Percentiles rank a stretch among this genome's conserved stretches.
These are phyloP conservation scores for Boleophthalmus pectinirostris DNA, from an alignment of 2,113 vertebrate genomes.

Conservation along the genomic window DNA sequence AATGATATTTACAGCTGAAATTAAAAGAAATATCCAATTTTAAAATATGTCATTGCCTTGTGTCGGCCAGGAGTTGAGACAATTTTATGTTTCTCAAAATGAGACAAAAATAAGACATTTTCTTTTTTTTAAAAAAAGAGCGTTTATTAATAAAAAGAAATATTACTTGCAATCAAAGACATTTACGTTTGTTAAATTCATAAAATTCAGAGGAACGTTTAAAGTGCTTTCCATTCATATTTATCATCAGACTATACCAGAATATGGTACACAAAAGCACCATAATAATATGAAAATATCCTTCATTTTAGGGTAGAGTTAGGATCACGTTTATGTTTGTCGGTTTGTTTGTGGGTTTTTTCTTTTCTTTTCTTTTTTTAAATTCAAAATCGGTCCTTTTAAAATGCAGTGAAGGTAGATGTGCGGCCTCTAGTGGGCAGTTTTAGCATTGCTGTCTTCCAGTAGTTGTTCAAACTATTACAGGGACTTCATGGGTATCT, in stretches of 20 bases:
- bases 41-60: background rate
- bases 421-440: background rate
- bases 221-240: no score
- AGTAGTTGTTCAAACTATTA: background rate
- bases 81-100: background rate
- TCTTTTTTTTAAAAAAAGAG: no score
- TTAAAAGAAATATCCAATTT: no score
- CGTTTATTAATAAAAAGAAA: background rate
- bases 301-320: background rate
- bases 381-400: background rate
- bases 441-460: background rate
- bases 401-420: background rate
- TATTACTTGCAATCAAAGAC: background rate
- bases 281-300: background rate
- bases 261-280: background rate
- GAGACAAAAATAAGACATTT: background rate
- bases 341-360: no score
- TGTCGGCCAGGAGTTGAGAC: conserved; percentile 3
- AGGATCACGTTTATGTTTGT: no score
- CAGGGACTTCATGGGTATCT: background rate
- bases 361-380: background rate
- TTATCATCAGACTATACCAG: no score
- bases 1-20: no score
- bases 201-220: no score
- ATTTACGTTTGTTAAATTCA: background rate